A percentile compares a stretch with the other conserved stretches of the same genome.
Evolutionary conservation across 2,888 invertebrate genomes (phyloP).

Genomic region (Loripinus fragilis): DNA sequence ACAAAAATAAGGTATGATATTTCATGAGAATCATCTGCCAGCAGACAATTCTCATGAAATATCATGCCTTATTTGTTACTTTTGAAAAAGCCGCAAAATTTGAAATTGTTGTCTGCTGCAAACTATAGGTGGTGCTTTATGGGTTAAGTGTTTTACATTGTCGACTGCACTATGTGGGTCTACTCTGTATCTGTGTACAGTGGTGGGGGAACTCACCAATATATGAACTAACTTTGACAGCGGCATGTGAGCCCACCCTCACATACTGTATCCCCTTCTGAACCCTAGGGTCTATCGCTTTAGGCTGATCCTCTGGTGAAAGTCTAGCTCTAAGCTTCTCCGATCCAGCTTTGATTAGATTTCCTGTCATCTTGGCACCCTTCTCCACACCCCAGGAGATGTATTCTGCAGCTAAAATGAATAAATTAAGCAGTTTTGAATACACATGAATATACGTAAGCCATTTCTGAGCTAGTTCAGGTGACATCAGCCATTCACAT

Average conservation of each 20-base stretch:
- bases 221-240: slow-evolving; percentile 88
- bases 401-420: slow-evolving; percentile 85
- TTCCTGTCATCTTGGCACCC: slow-evolving; percentile 88
- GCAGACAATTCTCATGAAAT: too few species aligned
- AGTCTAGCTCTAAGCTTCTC: slow-evolving; percentile 87
- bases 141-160: too few species aligned
- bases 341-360: slow-evolving; percentile 87
- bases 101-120: not conserved
- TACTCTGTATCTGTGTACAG: too few species aligned
- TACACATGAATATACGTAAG: too few species aligned
- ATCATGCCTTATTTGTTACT: too few species aligned
- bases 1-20: not conserved
- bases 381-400: slow-evolving; percentile 88
- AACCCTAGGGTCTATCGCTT: slow-evolving; percentile 86
- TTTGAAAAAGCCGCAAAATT: too few species aligned
- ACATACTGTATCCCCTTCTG: slow-evolving; percentile 87
- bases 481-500: too few species aligned
- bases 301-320: slow-evolving; percentile 83
- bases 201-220: slow-evolving; percentile 80
- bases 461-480: too few species aligned
- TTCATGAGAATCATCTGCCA: not conserved
- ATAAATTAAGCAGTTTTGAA: too few species aligned
- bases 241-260: slow-evolving; percentile 88
- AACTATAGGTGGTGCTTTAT: too few species aligned
- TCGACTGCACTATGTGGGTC: too few species aligned